phyloP scores from a whole-genome alignment of 2,888 invertebrate genomes.

The Heliconius aoede region DNA sequence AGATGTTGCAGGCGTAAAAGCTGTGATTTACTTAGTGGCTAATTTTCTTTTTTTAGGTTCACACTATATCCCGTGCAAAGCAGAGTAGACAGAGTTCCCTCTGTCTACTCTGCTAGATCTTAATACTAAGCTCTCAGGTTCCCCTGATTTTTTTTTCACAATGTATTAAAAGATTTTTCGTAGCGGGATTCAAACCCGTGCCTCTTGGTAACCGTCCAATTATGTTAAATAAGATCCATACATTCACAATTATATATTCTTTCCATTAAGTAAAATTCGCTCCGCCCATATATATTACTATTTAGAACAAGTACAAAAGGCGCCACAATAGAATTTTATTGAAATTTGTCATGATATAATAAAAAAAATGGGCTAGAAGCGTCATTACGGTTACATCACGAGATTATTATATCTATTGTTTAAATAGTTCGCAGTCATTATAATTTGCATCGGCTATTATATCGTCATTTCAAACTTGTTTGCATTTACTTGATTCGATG shows the following conservation, averaged over 20 bases:
- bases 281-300: not conserved
- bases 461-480: not conserved
- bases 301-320: not conserved
- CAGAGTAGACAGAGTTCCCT: no score
- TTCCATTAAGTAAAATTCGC: no score
- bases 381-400: conserved; percentile 11
- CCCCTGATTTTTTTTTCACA: no score
- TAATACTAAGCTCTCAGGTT: no score
- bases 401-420: conserved; percentile 11
- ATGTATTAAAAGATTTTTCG: no score
- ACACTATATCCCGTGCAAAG: not conserved
- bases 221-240: no score
- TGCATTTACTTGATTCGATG: not conserved
- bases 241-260: no score
- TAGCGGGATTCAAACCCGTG: no score
- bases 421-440: not conserved
- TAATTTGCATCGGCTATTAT: conserved; percentile 4
- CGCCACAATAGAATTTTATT: not conserved
- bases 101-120: no score
- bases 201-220: no score
- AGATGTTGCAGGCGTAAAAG: not conserved
- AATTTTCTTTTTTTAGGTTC: not conserved
- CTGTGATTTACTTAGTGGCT: not conserved
- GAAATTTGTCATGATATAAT: conserved; percentile 3
- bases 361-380: not conserved